Evolutionary conservation across 2,113 vertebrate genomes (phyloP).

Genomic region (Athene noctua): DNA sequence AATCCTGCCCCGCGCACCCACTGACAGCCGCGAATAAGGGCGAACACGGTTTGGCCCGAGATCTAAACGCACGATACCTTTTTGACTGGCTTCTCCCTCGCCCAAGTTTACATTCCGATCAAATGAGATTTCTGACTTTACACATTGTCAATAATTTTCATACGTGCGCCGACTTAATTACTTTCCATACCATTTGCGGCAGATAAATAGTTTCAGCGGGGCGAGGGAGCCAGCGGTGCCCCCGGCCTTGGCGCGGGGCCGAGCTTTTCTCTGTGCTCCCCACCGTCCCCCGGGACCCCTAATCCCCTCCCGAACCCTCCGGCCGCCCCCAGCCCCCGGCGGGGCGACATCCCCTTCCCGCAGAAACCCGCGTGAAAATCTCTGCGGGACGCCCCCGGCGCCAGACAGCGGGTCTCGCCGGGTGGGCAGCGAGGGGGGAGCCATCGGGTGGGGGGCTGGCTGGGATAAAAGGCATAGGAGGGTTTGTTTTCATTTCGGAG

Average conservation of each 20-base stretch:
- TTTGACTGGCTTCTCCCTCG: background rate
- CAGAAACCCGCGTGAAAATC: background rate
- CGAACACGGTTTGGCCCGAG: constrained; percentile 33
- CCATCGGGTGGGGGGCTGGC: too few relatives aligned
- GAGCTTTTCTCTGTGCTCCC: background rate
- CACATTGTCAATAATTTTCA: constrained; percentile 54
- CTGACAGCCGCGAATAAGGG: background rate
- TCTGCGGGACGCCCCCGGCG: background rate
- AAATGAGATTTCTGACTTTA: constrained; percentile 56
- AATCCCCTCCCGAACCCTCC: background rate
- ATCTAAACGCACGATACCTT: constrained; percentile 37
- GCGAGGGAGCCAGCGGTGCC: background rate
- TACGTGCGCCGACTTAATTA: background rate
- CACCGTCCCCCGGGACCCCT: background rate
- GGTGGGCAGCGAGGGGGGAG: background rate
- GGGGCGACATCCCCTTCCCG: background rate
- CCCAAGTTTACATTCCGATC: constrained; percentile 58
- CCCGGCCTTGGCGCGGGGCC: background rate
- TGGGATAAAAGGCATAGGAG: background rate
- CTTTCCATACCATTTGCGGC: constrained; percentile 15
- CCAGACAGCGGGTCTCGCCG: background rate
- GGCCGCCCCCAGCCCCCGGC: background rate
- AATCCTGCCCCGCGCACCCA: background rate
- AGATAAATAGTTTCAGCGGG: background rate
- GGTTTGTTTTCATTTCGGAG: background rate